These are phyloP conservation scores for Nycteola revayana DNA, from an alignment of 2,888 invertebrate genomes.

Conservation along the genomic window DNA sequence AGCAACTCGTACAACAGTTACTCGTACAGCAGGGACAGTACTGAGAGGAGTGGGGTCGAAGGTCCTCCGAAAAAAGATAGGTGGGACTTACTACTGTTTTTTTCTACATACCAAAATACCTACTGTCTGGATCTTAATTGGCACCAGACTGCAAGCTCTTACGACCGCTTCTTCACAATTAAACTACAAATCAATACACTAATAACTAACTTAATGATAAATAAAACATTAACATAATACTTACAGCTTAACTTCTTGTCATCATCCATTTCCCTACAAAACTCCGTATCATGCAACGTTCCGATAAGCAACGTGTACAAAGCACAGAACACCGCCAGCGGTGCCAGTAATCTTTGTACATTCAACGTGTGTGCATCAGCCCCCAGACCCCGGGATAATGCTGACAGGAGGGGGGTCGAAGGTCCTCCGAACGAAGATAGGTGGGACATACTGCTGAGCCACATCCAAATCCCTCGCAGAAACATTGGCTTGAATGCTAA, in stretches of 20 bases:
- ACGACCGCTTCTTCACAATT: too few relatives aligned
- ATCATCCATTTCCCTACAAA: constrained; percentile 79
- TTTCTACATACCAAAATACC: too few relatives aligned
- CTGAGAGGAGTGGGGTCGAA: too few relatives aligned
- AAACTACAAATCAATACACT: too few relatives aligned
- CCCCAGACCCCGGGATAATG: constrained; percentile 85
- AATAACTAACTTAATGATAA: too few relatives aligned
- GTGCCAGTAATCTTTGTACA: constrained; percentile 86
- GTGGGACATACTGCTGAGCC: constrained; percentile 71
- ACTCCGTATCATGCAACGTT: constrained; percentile 93
- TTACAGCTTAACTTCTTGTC: constrained; percentile 57
- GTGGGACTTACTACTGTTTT: too few relatives aligned
- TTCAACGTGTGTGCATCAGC: constrained; percentile 80
- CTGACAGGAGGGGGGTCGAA: constrained; percentile 83
- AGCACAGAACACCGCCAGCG: constrained; percentile 92
- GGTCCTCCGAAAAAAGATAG: too few relatives aligned
- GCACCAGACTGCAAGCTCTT: too few relatives aligned
- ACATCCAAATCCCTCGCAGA: constrained; percentile 88
- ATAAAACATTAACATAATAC: constrained; percentile 18
- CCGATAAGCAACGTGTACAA: constrained; percentile 90
- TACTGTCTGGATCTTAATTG: too few relatives aligned
- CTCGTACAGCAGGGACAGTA: too few relatives aligned
- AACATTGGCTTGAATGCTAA: constrained; percentile 90
- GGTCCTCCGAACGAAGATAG: constrained; percentile 66
- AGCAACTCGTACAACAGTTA: too few relatives aligned